A percentile compares a stretch with the other conserved stretches of the same genome.
These are phyloP conservation scores for Mongoloraphidia duomilia DNA, from an alignment of 2,888 invertebrate species.

Conservation along the genomic window DNA sequence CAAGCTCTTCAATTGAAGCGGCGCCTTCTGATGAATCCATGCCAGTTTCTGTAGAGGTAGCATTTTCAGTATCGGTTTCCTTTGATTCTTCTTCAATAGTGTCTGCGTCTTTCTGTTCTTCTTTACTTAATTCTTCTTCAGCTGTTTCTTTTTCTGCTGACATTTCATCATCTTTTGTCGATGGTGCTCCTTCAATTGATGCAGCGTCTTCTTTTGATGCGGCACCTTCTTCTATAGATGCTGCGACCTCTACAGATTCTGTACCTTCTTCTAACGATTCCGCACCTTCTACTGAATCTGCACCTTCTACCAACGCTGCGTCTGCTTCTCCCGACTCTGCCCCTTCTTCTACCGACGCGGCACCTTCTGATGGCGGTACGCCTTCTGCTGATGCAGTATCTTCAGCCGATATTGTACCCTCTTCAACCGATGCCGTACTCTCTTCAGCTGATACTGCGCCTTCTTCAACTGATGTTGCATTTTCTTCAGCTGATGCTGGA, in stretches of 20 bases:
- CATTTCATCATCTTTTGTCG: constrained; percentile 12
- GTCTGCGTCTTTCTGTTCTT: constrained; percentile 11
- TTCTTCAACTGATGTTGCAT: constrained; percentile 34
- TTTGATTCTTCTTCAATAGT: constrained; percentile 12
- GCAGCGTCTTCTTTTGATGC: constrained; percentile 12
- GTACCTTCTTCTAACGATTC: constrained; percentile 12
- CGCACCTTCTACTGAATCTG: constrained; percentile 19
- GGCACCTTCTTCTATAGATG: constrained; percentile 19
- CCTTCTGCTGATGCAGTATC: constrained; percentile 32
- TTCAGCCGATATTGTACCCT: constrained; percentile 34
- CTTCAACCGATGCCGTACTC: constrained; percentile 23
- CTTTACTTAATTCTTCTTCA: constrained; percentile 12
- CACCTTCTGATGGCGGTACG: constrained; percentile 18
- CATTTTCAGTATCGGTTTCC: constrained; percentile 19
- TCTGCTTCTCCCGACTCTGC: constrained; percentile 15
- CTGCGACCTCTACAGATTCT: constrained; percentile 22
- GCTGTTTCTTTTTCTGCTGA: constrained; percentile 14
- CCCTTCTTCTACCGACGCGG: constrained; percentile 16
- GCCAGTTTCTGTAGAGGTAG: constrained; percentile 13
- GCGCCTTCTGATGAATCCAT: constrained; percentile 17
- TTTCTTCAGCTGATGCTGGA: constrained; percentile 26
- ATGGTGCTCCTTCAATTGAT: constrained; percentile 12
- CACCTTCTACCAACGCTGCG: constrained; percentile 12
- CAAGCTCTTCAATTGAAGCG: constrained; percentile 16
- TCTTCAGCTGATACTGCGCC: constrained; percentile 29